Evolutionary conservation across 2,888 invertebrate genomes (phyloP), one percentile per base, ranked within the genome.

Genomic region (Sarcophaga variegata): DNA sequence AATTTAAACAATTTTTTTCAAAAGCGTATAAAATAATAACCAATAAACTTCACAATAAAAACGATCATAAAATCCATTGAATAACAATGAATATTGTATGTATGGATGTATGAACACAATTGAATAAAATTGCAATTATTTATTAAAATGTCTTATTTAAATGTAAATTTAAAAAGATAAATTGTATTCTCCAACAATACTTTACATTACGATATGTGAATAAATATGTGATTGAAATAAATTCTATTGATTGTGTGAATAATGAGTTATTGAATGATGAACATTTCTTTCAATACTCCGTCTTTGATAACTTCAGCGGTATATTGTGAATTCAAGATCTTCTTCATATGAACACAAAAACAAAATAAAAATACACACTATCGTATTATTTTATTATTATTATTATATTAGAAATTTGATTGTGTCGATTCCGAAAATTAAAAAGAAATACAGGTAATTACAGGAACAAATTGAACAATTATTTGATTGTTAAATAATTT

Each of bases 11-110:
- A 64, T 54, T 54, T 4, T 71, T 71, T 64, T 49, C 2, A 54
- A 27, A 37, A 37, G 37, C 27, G 47, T 60, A 54, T 37, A 79
- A 71, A 47, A 70, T 5, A 79, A 54, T 70, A 22, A 59, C 17
- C 47, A 69, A 79, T 64, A 80, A 80, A 71, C 17, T 63, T 64
- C 27, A 70, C 63, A 63, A 79, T 71, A 79, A 79, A 54, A 79
- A 27, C 49, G 27, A 25, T 63, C 63, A 63, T 71, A 54, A 80
- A 64, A 64, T 22, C 17, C 63, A 71, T 71, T 63, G 75, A 76
- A 76, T 76, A 27, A 20, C n/a, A 45, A 76, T 64, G 49, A 64
- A 37, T 77, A 70, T 70, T 70, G 62, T 20, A 70, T 70, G 78
- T 62, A 25, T 45, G 67, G 3, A 47, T 2, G 37, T 49, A 49